Base-by-base conservation (phyloP, 2,888 invertebrate genomes). In the Bhutanitis thaidina region DNA sequence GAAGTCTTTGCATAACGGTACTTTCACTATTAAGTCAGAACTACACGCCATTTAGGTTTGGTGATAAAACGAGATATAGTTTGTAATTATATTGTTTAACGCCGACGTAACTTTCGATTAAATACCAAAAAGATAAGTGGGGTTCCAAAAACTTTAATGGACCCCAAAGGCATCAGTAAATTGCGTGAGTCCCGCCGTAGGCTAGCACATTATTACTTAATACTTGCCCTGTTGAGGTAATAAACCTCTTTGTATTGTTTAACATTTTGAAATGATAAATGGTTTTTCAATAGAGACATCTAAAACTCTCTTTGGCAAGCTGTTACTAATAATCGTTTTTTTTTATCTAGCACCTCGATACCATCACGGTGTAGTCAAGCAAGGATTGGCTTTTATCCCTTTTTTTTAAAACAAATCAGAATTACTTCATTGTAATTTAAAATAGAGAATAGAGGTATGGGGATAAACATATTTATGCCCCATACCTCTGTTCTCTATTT, bases 141-240 rank as follows among this genome's bases (percentile, higher is more conserved):
- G 7, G 61, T 60, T 62, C 58, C 55, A 55, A 59, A 59, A 57
- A 54, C 52, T 57, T 64, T 71, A 68, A 74, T 74, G 55, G 62
- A 60, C 52, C 60, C 52, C 57, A 62, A 70, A 71, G 64, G 58
- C 55, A 53, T 61, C 58, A 54, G 61, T 68, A 62, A 64, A 66
- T 69, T 65, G 71, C 69, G 67, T 74, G 66, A 61, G 59, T 58
- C 56, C 50, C 54, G 65, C 69, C 65, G 59, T 58, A 53, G 71
- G 74, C 70, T 51, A 63, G 52, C 60, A 61, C 61, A 64, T 64
- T 65, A 61, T 69, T 65, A 64, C 62, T 64, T 67, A 61, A 66
- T 62, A 60, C 58, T 54, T 36, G 47, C 37, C 56, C 52, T 59
- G 57, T 61, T 59, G 60, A 60, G 51, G 52, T 60, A 58, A 58